phyloP scores from a whole-genome alignment of 2,797 vertebrate species.

The Onychomys arenicola region DNA sequence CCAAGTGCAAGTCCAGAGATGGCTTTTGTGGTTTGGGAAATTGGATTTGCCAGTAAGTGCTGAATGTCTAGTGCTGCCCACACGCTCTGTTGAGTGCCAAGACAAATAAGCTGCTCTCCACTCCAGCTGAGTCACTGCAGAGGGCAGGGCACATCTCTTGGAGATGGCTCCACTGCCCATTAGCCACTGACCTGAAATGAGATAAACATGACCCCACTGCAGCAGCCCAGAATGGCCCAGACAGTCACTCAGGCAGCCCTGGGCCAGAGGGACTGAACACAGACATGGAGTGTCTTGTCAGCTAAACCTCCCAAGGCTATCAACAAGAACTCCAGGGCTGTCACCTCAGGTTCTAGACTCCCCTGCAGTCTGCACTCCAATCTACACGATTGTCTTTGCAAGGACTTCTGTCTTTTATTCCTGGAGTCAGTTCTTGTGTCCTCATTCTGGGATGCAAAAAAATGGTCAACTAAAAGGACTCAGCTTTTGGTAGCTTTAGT shows the following conservation, averaged over 20 bases:
- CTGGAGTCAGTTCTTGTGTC: too few relatives aligned
- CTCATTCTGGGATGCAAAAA: neutral
- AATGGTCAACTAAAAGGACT: neutral
- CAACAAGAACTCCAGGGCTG: neutral
- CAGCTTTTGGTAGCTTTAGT: neutral
- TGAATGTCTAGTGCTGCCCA: neutral
- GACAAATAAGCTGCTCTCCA: neutral
- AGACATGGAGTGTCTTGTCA: neutral
- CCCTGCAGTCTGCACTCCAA: neutral
- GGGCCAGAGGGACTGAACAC: neutral
- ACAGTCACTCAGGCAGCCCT: accelerated
- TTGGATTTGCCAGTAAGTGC: slow-evolving; percentile 71
- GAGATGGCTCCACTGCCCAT: slow-evolving; percentile 35
- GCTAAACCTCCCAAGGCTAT: neutral
- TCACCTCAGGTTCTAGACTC: neutral
- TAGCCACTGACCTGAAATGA: slow-evolving; percentile 46
- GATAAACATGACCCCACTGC: neutral
- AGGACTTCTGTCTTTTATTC: neutral
- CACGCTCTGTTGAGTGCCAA: neutral
- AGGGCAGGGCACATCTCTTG: neutral
- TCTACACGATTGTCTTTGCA: accelerated
- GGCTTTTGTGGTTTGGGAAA: slow-evolving; percentile 63
- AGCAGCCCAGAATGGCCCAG: neutral
- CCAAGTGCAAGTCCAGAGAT: slow-evolving; percentile 37
- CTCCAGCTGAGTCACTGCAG: slow-evolving; percentile 56